A percentile compares a stretch with the other conserved stretches of the same genome.
These are phyloP conservation scores for Muntiacus reevesi DNA, from an alignment of 2,113 vertebrate genomes.

Conservation along the genomic window DNA sequence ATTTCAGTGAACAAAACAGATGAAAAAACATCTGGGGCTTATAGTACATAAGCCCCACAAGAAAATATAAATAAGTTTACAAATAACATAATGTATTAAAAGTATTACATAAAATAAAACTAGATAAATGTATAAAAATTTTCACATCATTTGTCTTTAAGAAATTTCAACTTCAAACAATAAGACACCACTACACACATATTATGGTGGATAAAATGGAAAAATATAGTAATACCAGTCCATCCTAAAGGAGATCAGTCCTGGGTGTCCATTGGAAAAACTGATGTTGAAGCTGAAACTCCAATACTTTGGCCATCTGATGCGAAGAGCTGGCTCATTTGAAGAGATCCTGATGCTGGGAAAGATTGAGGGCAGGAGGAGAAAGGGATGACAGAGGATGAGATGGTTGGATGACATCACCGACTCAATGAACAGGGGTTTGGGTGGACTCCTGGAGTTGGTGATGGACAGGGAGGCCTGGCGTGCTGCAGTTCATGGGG, in stretches of 20 bases:
- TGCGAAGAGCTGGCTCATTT: neutral
- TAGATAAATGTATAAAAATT: neutral
- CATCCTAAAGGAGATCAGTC: neutral
- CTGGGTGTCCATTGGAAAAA: neutral
- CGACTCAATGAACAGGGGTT: neutral
- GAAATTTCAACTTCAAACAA: neutral
- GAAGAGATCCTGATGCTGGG: neutral
- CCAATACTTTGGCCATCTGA: neutral
- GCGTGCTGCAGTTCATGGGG: neutral
- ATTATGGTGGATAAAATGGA: neutral
- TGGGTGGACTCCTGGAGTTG: neutral
- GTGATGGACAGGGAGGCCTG: neutral
- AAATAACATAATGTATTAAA: neutral
- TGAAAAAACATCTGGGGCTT: neutral
- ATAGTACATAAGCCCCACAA: neutral
- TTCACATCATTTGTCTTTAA: neutral
- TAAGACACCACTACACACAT: neutral
- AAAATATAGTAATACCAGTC: neutral
- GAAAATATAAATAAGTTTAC: neutral
- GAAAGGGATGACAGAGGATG: neutral
- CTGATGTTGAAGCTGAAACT: neutral
- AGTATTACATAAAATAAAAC: neutral
- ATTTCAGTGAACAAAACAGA: neutral
- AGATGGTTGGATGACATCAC: neutral
- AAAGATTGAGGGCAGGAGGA: neutral